Percentiles rank a stretch among this genome's conserved stretches.
Conservation (phyloP, 2,113 vertebrate genomes). For the Cyrtonyx montezumae region DNA sequence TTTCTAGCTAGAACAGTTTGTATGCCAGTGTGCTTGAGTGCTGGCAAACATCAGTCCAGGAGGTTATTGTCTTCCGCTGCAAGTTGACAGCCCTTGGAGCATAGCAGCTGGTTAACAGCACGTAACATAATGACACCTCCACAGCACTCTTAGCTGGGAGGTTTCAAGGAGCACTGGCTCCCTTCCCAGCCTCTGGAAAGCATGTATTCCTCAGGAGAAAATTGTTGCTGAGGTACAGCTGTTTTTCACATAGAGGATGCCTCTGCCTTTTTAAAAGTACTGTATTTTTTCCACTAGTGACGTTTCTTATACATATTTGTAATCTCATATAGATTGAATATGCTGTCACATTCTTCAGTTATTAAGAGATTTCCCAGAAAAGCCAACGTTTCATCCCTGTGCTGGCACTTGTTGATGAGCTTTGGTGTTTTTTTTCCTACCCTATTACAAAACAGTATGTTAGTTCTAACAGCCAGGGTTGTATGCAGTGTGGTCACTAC, state of each 20-base stretch:
- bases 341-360: neutral
- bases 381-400: neutral
- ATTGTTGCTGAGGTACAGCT: neutral
- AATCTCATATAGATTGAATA: neutral
- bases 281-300: neutral
- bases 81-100: neutral
- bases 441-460: neutral
- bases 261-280: neutral
- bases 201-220: neutral
- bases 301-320: neutral
- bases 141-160: neutral
- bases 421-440: neutral
- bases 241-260: neutral
- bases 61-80: neutral
- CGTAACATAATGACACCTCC: neutral
- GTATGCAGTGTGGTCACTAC: neutral
- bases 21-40: neutral
- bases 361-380: neutral
- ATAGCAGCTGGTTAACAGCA: neutral
- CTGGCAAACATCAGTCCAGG: neutral
- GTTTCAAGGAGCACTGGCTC: neutral
- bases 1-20: neutral
- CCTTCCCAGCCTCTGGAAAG: neutral
- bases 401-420: neutral
- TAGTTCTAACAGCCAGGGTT: neutral